Conservation (phyloP, 2,113 vertebrate genomes). For the Oncorhynchus tshawytscha region DNA sequence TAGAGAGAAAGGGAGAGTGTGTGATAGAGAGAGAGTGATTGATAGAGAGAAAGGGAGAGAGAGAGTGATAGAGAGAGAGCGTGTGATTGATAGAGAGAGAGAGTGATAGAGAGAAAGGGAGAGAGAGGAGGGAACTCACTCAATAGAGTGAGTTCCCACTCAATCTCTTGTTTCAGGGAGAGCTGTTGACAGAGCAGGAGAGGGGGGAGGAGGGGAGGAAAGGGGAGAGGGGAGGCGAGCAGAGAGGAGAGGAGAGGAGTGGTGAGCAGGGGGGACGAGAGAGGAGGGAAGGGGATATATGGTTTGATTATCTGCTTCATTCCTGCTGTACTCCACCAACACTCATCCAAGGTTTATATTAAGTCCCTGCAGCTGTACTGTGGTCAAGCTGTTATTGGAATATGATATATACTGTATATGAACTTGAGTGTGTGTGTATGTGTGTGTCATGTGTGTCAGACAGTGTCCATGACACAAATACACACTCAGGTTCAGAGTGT, state of each 20-base stretch:
- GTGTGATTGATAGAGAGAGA: conserved; percentile 11
- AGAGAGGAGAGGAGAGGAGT: conserved; percentile 22
- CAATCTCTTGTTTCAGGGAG: conserved; percentile 60
- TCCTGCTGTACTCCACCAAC: conserved; percentile 56
- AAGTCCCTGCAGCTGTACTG: conserved; percentile 46
- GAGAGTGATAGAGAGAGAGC: conserved; percentile 30
- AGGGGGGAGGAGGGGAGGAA: conserved; percentile 30
- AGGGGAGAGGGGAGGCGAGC: conserved; percentile 43
- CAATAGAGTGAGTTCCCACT: conserved; percentile 51
- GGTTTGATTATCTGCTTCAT: conserved; percentile 67
- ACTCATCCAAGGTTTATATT: conserved; percentile 52
- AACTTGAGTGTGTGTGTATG: conserved; percentile 46
- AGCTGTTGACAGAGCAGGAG: conserved; percentile 40
- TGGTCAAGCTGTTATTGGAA: conserved; percentile 48
- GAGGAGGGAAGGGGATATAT: conserved; percentile 53
- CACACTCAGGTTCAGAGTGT: conserved; percentile 25
- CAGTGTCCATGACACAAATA: neutral
- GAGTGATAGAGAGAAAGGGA: neutral
- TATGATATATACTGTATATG: neutral
- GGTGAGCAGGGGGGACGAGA: conserved; percentile 16
- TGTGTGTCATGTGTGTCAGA: neutral
- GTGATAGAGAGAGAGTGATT: no score
- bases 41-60: no score
- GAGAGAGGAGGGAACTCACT: conserved; percentile 65
- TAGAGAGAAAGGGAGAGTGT: no score